These are phyloP conservation scores for Cataglyphis rosenhaueri DNA, from an alignment of 2,888 invertebrate genomes.

Conservation along the genomic window DNA sequence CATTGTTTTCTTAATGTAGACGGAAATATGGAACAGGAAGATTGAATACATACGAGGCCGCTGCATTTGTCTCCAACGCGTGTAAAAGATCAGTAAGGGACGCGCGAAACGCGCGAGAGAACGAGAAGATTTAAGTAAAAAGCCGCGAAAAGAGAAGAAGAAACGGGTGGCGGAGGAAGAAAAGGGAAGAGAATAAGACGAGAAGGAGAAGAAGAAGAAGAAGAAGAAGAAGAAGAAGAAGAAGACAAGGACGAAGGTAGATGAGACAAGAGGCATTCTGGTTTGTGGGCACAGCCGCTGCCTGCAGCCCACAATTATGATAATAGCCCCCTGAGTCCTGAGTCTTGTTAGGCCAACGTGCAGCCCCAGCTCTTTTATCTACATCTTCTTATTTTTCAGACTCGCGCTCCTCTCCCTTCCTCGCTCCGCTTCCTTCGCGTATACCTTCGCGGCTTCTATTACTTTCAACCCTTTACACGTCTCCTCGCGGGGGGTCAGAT, in stretches of 20 bases:
- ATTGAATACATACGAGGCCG: constrained; percentile 54
- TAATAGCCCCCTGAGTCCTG: constrained; percentile 83
- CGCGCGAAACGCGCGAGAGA: constrained; percentile 74
- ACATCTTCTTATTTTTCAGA: constrained; percentile 76
- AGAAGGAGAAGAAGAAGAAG: constrained; percentile 55
- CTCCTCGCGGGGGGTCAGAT: constrained; percentile 60
- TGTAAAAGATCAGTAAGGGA: constrained; percentile 72
- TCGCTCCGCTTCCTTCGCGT: constrained; percentile 37
- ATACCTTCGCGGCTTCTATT: constrained; percentile 56
- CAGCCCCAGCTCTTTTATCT: constrained; percentile 81
- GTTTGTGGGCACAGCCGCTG: constrained; percentile 85
- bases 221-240: constrained; percentile 49
- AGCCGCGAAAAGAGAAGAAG: constrained; percentile 63
- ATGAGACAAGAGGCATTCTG: constrained; percentile 84
- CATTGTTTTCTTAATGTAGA: constrained; percentile 59
- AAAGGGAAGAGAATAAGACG: constrained; percentile 53
- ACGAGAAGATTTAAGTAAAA: constrained; percentile 76
- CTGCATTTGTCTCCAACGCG: constrained; percentile 75
- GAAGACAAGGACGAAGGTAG: constrained; percentile 73
- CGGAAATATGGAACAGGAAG: constrained; percentile 60
- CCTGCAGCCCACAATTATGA: constrained; percentile 85
- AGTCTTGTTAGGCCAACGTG: constrained; percentile 84
- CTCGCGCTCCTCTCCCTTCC: constrained; percentile 53
- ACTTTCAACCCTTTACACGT: constrained; percentile 64
- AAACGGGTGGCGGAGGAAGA: constrained; percentile 6